Evolutionary conservation across 1,140 invertebrate species (phyloP).

Genomic region (Bombus cullumanus): DNA sequence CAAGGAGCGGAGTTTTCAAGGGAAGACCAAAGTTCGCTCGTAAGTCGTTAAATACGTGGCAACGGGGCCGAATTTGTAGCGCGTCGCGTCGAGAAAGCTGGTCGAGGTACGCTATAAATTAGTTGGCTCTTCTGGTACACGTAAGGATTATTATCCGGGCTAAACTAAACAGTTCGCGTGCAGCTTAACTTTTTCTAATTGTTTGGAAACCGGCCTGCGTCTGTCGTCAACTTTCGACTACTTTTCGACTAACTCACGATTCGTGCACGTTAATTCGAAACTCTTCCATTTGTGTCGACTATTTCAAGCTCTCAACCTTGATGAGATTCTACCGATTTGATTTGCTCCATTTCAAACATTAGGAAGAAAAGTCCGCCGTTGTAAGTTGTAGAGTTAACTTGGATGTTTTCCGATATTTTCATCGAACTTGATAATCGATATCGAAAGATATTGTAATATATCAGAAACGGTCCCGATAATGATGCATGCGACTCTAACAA

Average conservation of each 20-base stretch:
- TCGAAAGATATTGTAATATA: not conserved
- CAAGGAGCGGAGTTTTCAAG: not conserved
- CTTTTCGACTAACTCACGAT: not conserved
- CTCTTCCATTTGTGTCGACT: no score
- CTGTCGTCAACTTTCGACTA: not conserved
- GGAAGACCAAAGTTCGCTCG: not conserved
- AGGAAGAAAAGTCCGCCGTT: no score
- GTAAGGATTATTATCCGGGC: conserved; percentile 15
- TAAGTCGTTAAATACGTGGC: conserved; percentile 17
- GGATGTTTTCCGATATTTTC: not conserved
- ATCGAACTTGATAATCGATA: not conserved
- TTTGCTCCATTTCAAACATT: no score
- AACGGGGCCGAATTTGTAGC: conserved; percentile 1
- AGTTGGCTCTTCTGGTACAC: not conserved
- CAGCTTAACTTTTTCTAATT: conserved; percentile 1
- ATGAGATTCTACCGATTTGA: no score
- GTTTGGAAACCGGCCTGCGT: not conserved
- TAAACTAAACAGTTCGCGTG: not conserved
- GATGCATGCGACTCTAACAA: no score
- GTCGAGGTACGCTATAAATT: conserved; percentile 9
- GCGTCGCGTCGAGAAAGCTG: no score
- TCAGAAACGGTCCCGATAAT: no score
- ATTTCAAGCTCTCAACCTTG: no score
- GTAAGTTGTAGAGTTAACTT: not conserved
- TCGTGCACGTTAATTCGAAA: not conserved